phyloP scores from a whole-genome alignment of 2,113 vertebrate genomes.

The Plecotus auritus region DNA sequence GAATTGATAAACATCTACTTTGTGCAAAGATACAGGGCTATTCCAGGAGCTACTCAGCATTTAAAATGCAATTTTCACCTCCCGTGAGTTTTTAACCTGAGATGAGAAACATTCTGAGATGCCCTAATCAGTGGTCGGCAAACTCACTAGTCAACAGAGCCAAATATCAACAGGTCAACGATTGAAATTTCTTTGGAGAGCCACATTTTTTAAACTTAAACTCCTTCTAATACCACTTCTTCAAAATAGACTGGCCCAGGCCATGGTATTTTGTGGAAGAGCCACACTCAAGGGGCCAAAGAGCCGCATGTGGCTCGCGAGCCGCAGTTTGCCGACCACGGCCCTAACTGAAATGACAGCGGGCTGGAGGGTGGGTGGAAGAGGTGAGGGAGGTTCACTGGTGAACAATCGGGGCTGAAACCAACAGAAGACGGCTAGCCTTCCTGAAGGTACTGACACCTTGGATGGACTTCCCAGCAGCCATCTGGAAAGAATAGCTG shows the following conservation, averaged over 20 bases:
- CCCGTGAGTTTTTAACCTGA: not conserved
- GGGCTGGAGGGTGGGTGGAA: not conserved
- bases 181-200: too few species aligned
- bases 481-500: not conserved
- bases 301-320: too few species aligned
- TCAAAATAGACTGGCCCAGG: too few species aligned
- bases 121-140: not conserved
- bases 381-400: too few species aligned
- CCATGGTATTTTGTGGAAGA: too few species aligned
- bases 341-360: not conserved
- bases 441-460: not conserved
- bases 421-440: not conserved
- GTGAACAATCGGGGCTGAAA: not conserved
- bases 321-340: too few species aligned
- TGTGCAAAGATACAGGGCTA: not conserved
- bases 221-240: too few species aligned
- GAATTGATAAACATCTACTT: not conserved
- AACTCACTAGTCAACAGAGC: too few species aligned
- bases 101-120: not conserved
- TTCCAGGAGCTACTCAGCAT: not conserved
- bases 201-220: too few species aligned
- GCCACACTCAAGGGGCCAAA: too few species aligned
- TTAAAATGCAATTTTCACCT: not conserved
- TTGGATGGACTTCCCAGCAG: not conserved
- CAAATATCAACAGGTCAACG: too few species aligned